Base-by-base conservation (phyloP, 2,888 invertebrate genomes). In the Bhutanitis thaidina region DNA sequence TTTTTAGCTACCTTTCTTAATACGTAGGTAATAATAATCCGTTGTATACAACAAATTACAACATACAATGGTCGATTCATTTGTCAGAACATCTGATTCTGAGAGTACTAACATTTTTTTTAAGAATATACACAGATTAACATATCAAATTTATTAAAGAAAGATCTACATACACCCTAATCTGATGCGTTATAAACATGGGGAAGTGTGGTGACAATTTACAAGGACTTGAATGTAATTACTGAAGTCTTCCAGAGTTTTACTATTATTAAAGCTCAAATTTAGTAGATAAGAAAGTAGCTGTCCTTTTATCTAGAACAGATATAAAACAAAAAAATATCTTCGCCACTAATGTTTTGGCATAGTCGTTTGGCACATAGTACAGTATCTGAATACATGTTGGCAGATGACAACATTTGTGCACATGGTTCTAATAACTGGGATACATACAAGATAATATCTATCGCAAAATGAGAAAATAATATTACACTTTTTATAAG, bases 201-300 rank as follows among this genome's bases (percentile, higher is more conserved):
- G 27, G 32, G 36, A 36, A 44, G 44, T 43, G 36, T 34, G 20
- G 20, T 52, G 52, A 47, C 27, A 32, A 34, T 52, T 46, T 46
- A 52, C 52, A 52, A 52, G 46, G 41, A 47, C 34, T 37, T 36
- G 41, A 47, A 52, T 52, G 39, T 16, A 68, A 69, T 67, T 60
- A 59, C 64, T 67, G 60, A 71, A 79, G 76, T 82, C 77, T 76
- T 79, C 74, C 72, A 62, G 76, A 71, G 79, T 80, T 82, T 84
- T 83, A 84, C 77, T 74, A 83, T 88, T 86, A 85, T 89, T 89
- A 89, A 89, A 89, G 88, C 88, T 89, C 83, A 84, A 84, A 82
- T 80, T 78, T 74, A 74, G 77, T 80, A 77, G 78, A 78, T 78
- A 72, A 64, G 62, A 69, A 69, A 64, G 65, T 67, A 80, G 71